These are phyloP conservation scores for Perccottus glenii DNA, from an alignment of 2,113 vertebrate genomes.

Conservation along the genomic window DNA sequence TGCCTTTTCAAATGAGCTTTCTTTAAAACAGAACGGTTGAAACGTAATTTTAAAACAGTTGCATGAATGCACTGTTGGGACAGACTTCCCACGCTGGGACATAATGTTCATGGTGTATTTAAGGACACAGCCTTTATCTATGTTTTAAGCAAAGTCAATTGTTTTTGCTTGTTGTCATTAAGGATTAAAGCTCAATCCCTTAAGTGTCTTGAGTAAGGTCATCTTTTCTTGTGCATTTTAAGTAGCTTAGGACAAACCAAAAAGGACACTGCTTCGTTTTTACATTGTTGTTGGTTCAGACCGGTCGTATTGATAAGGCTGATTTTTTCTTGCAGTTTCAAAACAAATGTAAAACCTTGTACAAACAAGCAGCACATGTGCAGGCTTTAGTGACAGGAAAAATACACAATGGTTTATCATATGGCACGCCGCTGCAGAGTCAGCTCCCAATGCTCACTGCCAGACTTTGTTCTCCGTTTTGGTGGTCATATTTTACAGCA, in stretches of 20 bases:
- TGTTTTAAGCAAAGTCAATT: constrained; percentile 1
- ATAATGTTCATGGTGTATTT: background rate
- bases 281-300: background rate
- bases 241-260: background rate
- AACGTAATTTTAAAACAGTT: background rate
- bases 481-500: constrained; percentile 36
- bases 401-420: constrained; percentile 15
- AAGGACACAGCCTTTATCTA: background rate
- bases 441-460: constrained; percentile 25
- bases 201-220: background rate
- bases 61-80: background rate
- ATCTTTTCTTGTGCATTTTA: background rate
- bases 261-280: background rate
- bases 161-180: constrained; percentile 1
- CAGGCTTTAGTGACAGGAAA: constrained; percentile 2
- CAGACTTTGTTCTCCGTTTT: constrained; percentile 45
- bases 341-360: background rate
- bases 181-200: constrained; percentile 5
- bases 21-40: background rate
- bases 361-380: constrained; percentile 27
- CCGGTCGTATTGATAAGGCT: background rate
- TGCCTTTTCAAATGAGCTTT: background rate
- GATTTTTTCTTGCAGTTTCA: background rate
- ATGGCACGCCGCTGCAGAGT: constrained; percentile 4
- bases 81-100: background rate